Conservation (phyloP, 2,888 invertebrate species). For the Epinotia bilunana region DNA sequence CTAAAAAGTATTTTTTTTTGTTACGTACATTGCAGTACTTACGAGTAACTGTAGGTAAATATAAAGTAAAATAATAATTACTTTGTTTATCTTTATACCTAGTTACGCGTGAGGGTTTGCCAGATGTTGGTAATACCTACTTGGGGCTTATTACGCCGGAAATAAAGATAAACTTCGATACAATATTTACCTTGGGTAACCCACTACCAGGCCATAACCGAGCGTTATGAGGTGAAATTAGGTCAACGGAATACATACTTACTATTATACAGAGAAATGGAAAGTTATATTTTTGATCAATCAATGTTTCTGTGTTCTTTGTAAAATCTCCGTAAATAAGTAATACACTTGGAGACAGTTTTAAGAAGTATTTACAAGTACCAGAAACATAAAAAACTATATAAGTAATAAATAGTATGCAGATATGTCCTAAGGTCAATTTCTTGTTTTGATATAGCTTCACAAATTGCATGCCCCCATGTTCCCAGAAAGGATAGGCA, state of each 20-base stretch:
- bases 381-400: too few species aligned
- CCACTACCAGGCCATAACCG: background rate
- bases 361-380: background rate
- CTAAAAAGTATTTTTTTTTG: too few species aligned
- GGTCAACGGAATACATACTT: background rate
- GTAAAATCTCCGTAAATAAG: background rate
- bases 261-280: background rate
- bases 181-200: background rate
- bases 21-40: too few species aligned
- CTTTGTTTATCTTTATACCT: background rate
- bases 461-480: too few species aligned
- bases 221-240: slow-evolving; percentile 9
- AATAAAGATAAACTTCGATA: background rate
- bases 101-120: background rate
- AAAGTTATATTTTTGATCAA: slow-evolving; percentile 11
- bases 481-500: too few species aligned
- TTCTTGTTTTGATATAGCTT: too few species aligned
- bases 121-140: background rate
- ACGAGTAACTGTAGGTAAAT: too few species aligned
- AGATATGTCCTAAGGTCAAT: too few species aligned
- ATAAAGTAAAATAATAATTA: too few species aligned
- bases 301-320: slow-evolving; percentile 8
- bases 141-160: background rate
- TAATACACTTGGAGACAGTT: background rate
- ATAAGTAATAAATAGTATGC: too few species aligned